Percentiles rank a stretch among this genome's conserved stretches.
Conservation (phyloP, 1,140 invertebrate species). For the Augochlora pura region DNA sequence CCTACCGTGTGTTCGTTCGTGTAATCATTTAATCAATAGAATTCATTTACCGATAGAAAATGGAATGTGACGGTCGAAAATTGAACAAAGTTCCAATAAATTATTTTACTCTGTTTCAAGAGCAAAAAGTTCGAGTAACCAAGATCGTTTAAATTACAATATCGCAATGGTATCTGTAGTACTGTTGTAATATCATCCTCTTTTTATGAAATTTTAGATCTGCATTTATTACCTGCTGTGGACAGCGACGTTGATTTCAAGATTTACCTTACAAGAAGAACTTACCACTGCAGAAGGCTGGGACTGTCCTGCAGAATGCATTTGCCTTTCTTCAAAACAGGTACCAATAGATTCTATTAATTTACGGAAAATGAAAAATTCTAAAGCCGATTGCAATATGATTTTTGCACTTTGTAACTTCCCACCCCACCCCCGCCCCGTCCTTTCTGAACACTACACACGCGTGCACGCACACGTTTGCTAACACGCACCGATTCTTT, state of each 20-base stretch:
- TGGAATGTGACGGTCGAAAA: not conserved
- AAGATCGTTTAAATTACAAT: not conserved
- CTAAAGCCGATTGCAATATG: no score
- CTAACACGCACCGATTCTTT: no score
- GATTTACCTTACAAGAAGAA: constrained; percentile 61
- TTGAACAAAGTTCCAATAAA: not conserved
- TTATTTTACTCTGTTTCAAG: not conserved
- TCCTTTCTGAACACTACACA: no score
- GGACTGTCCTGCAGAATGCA: constrained; percentile 87
- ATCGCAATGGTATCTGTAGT: not conserved
- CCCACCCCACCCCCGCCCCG: no score
- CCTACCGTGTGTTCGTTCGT: no score
- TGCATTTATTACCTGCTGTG: constrained; percentile 74
- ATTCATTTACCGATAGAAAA: not conserved
- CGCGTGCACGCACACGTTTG: no score
- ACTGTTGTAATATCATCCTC: not conserved
- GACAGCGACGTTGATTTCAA: constrained; percentile 65
- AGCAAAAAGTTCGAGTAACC: not conserved
- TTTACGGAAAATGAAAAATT: not conserved
- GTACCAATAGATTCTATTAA: constrained; percentile 74
- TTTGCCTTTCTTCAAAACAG: constrained; percentile 90
- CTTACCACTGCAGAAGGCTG: constrained; percentile 58
- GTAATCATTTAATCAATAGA: constrained; percentile 13
- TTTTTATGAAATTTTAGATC: constrained; percentile 59
- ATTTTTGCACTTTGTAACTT: no score